These are phyloP conservation scores for Hippocampus zosterae DNA, from an alignment of 2,113 vertebrate genomes.

Conservation along the genomic window DNA sequence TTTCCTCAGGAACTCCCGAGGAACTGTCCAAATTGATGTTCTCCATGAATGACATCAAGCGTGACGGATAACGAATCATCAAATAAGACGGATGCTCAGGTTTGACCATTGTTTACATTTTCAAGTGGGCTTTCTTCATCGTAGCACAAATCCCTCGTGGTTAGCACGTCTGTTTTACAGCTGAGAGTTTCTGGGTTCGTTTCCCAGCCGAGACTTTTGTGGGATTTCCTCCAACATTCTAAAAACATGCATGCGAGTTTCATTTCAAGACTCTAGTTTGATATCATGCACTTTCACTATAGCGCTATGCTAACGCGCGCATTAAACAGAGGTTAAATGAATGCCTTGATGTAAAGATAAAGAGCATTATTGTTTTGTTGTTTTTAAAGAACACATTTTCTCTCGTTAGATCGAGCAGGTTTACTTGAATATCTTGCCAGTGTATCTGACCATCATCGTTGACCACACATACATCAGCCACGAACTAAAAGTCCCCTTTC, in stretches of 20 bases:
- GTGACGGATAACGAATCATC: slow-evolving; percentile 80
- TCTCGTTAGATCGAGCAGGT: neutral
- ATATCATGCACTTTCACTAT: neutral
- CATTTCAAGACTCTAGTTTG: neutral
- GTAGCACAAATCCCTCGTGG: too few relatives aligned
- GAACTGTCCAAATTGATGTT: slow-evolving; percentile 92
- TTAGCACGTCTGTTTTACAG: too few relatives aligned
- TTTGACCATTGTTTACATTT: slow-evolving; percentile 44
- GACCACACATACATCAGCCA: slow-evolving; percentile 7
- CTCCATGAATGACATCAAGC: slow-evolving; percentile 85
- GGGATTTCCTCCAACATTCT: too few relatives aligned
- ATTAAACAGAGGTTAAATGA: neutral
- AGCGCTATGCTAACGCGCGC: neutral
- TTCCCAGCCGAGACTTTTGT: too few relatives aligned
- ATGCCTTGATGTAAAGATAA: neutral
- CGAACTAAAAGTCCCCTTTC: slow-evolving; percentile 14
- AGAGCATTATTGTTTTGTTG: neutral
- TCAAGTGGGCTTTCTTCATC: neutral
- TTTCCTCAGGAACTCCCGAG: slow-evolving; percentile 79
- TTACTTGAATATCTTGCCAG: neutral
- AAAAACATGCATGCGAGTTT: too few relatives aligned
- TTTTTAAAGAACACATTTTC: neutral
- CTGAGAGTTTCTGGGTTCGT: too few relatives aligned
- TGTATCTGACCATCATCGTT: neutral
- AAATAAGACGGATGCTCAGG: slow-evolving; percentile 91